Base-by-base conservation (phyloP, 1,140 invertebrate species). In the Heliconius hermathena region DNA sequence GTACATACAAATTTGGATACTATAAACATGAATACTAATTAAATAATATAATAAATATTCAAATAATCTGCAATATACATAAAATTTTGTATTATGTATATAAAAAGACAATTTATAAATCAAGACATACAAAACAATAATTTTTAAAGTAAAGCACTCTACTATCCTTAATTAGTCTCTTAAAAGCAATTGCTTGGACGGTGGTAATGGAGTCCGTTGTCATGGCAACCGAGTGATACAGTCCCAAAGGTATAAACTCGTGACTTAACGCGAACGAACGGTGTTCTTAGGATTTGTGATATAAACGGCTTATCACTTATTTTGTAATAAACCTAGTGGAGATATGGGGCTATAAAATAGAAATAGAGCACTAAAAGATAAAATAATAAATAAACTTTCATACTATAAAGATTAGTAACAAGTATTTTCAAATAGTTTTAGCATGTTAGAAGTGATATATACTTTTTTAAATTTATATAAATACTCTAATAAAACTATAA, bases 161-260 rank as follows among this genome's bases (percentile, higher is more conserved):
- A 72, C 36, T 72, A 74, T 22, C 36, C 54, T 70, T 78, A 79
- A 74, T 74, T 79, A 36, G 38, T 72, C 71, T 78, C 77, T 77
- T 80, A 83, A 77, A 82, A 81, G 77, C 76, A 72, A 82, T 84
- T 83, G 84, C 81, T 75, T 81, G 81, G 60, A 76, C 71, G 49
- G 49, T 79, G 82, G 77, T 83, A 83, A 83, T 83, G 76, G 80
- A 72, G 80, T 79, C 74, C 81, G 85, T 86, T 74, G 81, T 76
- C 60, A 84, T 82, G 76, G 77, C 76, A 80, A 86, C 84, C 79
- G 72, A 81, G 81, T 72, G 72, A 73, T 71, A 49, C 36, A 73
- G 72, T 85, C 87, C 84, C 84, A 3, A 57, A 77, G 86, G 87
- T 78, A 81, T 86, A 83, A 85, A 80, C 52, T 83, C 77, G 78